Conservation (phyloP, 2,797 vertebrate species). For the Delichon dasypus region DNA sequence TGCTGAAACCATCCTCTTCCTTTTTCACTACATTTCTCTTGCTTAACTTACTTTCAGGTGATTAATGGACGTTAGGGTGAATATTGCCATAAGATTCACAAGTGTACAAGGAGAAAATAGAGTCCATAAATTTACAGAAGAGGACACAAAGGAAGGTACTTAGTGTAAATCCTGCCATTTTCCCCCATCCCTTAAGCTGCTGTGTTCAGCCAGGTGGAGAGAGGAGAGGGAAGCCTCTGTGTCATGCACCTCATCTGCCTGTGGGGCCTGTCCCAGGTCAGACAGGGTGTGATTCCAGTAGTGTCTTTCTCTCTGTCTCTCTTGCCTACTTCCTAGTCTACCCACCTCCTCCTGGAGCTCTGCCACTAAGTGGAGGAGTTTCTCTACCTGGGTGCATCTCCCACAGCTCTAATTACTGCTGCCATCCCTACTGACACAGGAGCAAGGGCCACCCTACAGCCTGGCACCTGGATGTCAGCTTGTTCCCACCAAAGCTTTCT, state of each 20-base stretch:
- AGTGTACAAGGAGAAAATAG: background rate
- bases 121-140: background rate
- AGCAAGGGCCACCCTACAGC: background rate
- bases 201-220: background rate
- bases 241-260: background rate
- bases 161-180: background rate
- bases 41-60: background rate
- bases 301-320: background rate
- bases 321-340: background rate
- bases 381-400: no score
- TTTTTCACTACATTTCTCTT: background rate
- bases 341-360: background rate
- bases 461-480: no score
- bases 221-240: background rate
- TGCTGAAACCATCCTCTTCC: background rate
- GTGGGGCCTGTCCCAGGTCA: no score
- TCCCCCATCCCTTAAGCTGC: no score
- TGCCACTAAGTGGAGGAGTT: background rate
- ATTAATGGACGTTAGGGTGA: background rate
- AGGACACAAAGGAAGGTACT: background rate
- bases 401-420: background rate
- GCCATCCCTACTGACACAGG: no score
- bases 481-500: background rate
- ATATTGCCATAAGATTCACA: background rate
- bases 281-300: background rate